phyloP scores from a whole-genome alignment of 2,113 vertebrate genomes.

The Melanotaenia duboulayi region DNA sequence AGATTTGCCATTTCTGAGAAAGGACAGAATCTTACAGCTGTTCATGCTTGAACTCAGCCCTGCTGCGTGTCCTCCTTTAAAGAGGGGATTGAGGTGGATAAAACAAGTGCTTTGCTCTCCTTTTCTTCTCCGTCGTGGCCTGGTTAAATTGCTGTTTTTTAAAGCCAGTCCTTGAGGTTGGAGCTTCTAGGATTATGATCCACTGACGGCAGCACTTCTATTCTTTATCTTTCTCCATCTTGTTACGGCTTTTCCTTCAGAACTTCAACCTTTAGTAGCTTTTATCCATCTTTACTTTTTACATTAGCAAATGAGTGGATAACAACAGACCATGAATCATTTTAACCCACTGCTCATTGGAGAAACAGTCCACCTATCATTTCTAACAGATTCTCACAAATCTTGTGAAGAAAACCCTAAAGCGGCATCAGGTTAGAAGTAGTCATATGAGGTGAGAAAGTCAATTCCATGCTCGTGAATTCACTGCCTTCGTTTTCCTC shows the following conservation, averaged over 20 bases:
- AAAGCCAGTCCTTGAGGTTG: conserved; percentile 52
- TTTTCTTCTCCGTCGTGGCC: conserved; percentile 32
- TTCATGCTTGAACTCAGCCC: conserved; percentile 48
- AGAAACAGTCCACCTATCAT: background rate
- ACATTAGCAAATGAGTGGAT: background rate
- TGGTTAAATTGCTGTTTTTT: conserved; percentile 54
- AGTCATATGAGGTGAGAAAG: conserved; percentile 28
- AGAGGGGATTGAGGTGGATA: conserved; percentile 38
- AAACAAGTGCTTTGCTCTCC: conserved; percentile 42
- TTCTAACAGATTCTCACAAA: background rate
- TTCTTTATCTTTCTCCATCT: conserved; percentile 24
- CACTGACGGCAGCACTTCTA: conserved; percentile 36
- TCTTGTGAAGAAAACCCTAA: conserved; percentile 14
- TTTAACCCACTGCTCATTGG: conserved; percentile 23
- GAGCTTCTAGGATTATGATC: conserved; percentile 57
- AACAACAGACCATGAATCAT: conserved; percentile 1
- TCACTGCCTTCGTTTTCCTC: conserved; percentile 56
- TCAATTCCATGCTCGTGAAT: conserved; percentile 30
- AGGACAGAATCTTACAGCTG: conserved; percentile 37
- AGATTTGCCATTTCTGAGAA: conserved; percentile 52
- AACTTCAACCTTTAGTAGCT: conserved; percentile 15
- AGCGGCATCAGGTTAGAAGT: conserved; percentile 16
- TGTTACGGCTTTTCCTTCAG: conserved; percentile 7
- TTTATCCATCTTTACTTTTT: background rate
- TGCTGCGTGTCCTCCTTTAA: conserved; percentile 61